Conservation (phyloP, 2,888 invertebrate genomes). For the Limnephilus rhombicus region DNA sequence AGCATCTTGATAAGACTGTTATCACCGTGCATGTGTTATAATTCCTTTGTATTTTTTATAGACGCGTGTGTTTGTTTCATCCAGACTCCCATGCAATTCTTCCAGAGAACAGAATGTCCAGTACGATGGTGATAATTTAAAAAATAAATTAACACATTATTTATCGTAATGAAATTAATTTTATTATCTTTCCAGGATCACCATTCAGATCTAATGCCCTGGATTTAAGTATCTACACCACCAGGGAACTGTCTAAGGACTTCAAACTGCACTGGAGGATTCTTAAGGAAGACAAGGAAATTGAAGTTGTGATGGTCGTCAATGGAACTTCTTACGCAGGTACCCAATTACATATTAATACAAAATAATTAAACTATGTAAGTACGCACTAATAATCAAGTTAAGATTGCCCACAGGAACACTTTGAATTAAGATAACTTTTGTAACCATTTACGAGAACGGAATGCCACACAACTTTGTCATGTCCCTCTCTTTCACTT, state of each 20-base stretch:
- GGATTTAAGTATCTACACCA: conserved; percentile 84
- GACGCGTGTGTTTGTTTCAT: too few species aligned
- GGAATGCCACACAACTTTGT: not conserved
- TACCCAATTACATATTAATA: conserved; percentile 66
- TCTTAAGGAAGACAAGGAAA: conserved; percentile 88
- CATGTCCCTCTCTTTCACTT: not conserved
- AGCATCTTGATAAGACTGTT: too few species aligned
- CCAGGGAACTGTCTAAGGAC: conserved; percentile 84
- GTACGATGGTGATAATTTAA: too few species aligned
- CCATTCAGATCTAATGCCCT: conserved; percentile 85
- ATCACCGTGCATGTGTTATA: too few species aligned
- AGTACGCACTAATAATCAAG: too few species aligned
- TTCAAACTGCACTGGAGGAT: conserved; percentile 92
- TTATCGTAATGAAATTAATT: not conserved
- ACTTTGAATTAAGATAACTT: not conserved
- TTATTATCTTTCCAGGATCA: conserved; percentile 78
- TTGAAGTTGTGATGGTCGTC: conserved; percentile 92
- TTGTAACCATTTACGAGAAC: not conserved
- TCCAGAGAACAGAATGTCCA: too few species aligned
- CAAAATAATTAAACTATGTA: not conserved
- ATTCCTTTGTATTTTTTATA: too few species aligned
- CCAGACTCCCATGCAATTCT: too few species aligned
- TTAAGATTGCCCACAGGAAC: not conserved
- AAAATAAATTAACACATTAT: not conserved
- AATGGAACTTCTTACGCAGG: conserved; percentile 91